Evolutionary conservation across 2,113 vertebrate species (phyloP).

Genomic region (Shinisaurus crocodilurus): DNA sequence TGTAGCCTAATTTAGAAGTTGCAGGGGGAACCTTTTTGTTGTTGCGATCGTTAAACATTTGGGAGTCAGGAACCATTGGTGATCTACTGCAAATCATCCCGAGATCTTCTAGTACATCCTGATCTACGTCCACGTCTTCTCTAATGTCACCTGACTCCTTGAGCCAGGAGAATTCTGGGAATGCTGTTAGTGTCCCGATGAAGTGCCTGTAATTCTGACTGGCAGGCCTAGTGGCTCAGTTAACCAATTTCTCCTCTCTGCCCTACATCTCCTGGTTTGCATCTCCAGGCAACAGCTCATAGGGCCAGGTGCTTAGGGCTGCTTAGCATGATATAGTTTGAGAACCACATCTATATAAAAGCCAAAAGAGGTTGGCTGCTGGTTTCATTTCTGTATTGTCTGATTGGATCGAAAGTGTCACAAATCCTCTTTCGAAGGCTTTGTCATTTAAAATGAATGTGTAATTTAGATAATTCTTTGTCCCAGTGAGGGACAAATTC

Average conservation of each 20-base stretch:
- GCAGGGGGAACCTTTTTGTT: too few species aligned
- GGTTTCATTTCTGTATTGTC: background rate
- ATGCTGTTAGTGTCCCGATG: too few species aligned
- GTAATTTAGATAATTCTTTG: background rate
- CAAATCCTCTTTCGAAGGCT: constrained; percentile 1
- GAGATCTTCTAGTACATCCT: too few species aligned
- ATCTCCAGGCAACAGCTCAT: background rate
- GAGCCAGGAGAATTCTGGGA: background rate
- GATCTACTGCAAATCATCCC: too few species aligned
- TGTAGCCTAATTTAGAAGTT: too few species aligned
- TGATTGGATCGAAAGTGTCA: background rate
- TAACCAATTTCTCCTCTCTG: background rate
- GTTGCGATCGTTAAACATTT: too few species aligned
- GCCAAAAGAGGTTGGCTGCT: background rate
- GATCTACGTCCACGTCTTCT: too few species aligned
- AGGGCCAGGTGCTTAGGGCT: background rate
- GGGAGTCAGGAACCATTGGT: too few species aligned
- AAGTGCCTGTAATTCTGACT: background rate
- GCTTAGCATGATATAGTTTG: background rate
- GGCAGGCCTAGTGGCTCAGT: background rate
- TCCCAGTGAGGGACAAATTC: background rate
- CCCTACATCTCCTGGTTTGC: background rate
- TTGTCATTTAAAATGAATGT: constrained; percentile 1
- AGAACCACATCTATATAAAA: background rate
- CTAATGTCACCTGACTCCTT: background rate